Conservation (phyloP, 2,113 vertebrate genomes). For the Garra rufa region DNA sequence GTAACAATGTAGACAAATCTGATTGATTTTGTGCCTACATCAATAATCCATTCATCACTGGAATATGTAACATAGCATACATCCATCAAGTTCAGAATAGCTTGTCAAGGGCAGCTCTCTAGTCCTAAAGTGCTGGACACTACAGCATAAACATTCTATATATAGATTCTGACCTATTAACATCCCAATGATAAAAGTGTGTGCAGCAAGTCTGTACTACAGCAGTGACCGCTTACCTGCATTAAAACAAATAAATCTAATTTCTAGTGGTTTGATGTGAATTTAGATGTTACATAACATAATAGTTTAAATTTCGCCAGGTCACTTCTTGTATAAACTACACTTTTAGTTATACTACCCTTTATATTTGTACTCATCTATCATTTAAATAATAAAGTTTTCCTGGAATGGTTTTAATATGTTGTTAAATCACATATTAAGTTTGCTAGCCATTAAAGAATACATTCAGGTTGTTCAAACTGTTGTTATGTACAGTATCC, state of each 20-base stretch:
- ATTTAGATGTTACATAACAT: neutral
- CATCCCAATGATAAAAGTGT: slow-evolving; percentile 28
- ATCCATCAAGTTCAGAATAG: neutral
- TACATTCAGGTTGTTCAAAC: neutral
- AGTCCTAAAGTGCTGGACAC: neutral
- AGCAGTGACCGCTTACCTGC: neutral
- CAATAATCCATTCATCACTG: neutral
- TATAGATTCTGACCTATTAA: slow-evolving; percentile 37
- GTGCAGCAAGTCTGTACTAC: neutral
- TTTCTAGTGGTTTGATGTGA: neutral
- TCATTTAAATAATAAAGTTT: neutral
- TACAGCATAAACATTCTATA: slow-evolving; percentile 17
- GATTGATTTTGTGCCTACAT: neutral
- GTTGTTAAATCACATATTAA: neutral
- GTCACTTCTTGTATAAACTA: neutral
- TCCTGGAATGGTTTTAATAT: neutral
- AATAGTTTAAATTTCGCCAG: neutral
- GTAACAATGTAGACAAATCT: neutral
- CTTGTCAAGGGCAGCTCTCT: neutral
- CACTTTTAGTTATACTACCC: neutral
- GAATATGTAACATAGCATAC: neutral
- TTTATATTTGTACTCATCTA: neutral
- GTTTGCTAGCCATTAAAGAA: neutral
- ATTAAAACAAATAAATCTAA: neutral
- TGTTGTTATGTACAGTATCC: neutral